phyloP scores from a whole-genome alignment of 1,140 invertebrate species.

The Coptotermes formosanus region DNA sequence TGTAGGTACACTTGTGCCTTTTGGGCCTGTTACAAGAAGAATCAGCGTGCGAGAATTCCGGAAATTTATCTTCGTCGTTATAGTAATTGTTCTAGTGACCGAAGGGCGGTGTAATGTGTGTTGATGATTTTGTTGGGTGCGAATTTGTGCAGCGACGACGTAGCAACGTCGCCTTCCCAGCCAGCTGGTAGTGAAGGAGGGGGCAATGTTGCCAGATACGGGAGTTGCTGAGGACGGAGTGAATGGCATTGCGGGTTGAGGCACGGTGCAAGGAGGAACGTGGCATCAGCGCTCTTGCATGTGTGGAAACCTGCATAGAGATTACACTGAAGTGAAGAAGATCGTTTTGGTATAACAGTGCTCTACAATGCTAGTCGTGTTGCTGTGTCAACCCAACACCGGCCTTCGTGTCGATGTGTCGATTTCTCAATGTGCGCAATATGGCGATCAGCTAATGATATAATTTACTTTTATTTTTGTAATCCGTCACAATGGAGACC shows the following conservation, averaged over 20 bases:
- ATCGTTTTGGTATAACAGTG: background rate
- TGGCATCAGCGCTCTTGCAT: background rate
- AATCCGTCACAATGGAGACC: background rate
- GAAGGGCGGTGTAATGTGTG: constrained; percentile 15
- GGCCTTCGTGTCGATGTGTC: background rate
- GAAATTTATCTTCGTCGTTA: no score
- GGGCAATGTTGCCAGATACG: background rate
- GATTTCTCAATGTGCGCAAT: background rate
- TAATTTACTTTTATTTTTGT: background rate
- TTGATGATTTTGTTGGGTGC: background rate
- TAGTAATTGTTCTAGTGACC: background rate
- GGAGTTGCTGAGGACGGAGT: background rate
- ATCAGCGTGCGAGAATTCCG: background rate
- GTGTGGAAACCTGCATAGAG: constrained; percentile 7
- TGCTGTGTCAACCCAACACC: background rate
- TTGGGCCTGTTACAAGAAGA: background rate
- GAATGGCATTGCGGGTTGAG: constrained; percentile 9
- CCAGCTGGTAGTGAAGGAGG: constrained; percentile 20
- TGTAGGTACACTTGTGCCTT: background rate
- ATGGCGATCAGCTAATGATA: background rate
- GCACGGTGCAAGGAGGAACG: background rate
- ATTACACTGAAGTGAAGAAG: background rate
- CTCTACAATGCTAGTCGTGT: background rate
- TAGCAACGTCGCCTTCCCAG: background rate
- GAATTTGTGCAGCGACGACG: background rate